These are phyloP conservation scores for Lethocerus indicus DNA, from an alignment of 1,140 invertebrate species.

Conservation along the genomic window DNA sequence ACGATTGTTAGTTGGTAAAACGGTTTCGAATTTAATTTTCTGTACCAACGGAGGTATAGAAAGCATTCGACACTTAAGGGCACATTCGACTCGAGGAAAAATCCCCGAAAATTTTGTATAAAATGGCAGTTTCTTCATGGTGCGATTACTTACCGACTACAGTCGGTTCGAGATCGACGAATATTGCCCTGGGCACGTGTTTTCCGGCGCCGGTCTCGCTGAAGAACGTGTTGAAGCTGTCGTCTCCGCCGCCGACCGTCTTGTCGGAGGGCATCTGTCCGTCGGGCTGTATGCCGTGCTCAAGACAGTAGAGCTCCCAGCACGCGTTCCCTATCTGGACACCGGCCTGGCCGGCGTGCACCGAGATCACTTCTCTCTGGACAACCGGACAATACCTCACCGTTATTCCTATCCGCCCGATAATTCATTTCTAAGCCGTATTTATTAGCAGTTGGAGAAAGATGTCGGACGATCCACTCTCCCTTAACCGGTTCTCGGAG, in stretches of 20 bases:
- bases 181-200: slow-evolving; percentile 42
- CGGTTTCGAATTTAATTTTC: too few species aligned
- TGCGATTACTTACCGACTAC: slow-evolving; percentile 33
- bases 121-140: neutral
- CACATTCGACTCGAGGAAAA: neutral
- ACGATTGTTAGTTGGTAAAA: too few species aligned
- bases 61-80: too few species aligned
- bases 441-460: too few species aligned
- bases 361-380: slow-evolving; percentile 46
- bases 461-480: too few species aligned
- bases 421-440: too few species aligned
- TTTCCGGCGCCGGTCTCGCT: slow-evolving; percentile 32
- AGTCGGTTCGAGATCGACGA: slow-evolving; percentile 49
- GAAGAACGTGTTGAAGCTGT: slow-evolving; percentile 45
- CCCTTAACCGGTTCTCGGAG: too few species aligned
- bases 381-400: too few species aligned
- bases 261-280: slow-evolving; percentile 34
- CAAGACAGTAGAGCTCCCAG: slow-evolving; percentile 59
- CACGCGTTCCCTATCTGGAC: slow-evolving; percentile 59
- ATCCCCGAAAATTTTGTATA: neutral
- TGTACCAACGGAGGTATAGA: too few species aligned
- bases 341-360: slow-evolving; percentile 49
- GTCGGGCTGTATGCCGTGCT: slow-evolving; percentile 82
- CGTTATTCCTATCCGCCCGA: too few species aligned
- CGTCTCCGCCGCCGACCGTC: slow-evolving; percentile 39